phyloP scores from a whole-genome alignment of 2,113 vertebrate genomes.

The Thermophis baileyi region DNA sequence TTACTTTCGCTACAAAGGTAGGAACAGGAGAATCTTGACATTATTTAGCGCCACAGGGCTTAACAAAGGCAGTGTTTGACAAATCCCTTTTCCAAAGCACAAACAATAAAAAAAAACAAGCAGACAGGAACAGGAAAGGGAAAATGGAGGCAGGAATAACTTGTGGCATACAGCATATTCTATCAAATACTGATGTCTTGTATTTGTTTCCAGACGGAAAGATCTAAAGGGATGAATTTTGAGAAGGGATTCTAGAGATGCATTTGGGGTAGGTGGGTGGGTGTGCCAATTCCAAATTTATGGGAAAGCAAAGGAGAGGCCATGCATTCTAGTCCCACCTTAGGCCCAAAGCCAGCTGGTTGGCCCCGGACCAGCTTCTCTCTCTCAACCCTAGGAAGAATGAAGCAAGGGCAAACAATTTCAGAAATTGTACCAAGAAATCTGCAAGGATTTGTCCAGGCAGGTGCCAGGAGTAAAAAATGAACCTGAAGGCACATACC shows the following conservation, averaged over 20 bases:
- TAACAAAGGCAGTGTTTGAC: not conserved
- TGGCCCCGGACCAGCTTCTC: not conserved
- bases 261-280: too few species aligned
- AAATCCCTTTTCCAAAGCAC: not conserved
- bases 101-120: not conserved
- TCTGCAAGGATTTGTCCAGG: not conserved
- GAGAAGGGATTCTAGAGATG: not conserved
- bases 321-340: not conserved
- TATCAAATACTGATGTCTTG: not conserved
- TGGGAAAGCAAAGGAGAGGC: not conserved
- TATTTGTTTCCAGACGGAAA: not conserved
- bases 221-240: not conserved
- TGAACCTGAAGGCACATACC: not conserved
- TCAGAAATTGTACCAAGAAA: not conserved
- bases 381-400: not conserved
- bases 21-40: constrained; percentile 28
- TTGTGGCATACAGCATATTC: not conserved
- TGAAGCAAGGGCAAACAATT: not conserved
- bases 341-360: not conserved
- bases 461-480: not conserved
- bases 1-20: not conserved
- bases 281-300: not conserved
- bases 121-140: not conserved
- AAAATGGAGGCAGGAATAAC: not conserved
- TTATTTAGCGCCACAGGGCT: not conserved